Percentiles rank a stretch among this genome's conserved stretches.
Evolutionary conservation across 2,888 invertebrate species (phyloP).

Genomic region (Craniophora ligustri): DNA sequence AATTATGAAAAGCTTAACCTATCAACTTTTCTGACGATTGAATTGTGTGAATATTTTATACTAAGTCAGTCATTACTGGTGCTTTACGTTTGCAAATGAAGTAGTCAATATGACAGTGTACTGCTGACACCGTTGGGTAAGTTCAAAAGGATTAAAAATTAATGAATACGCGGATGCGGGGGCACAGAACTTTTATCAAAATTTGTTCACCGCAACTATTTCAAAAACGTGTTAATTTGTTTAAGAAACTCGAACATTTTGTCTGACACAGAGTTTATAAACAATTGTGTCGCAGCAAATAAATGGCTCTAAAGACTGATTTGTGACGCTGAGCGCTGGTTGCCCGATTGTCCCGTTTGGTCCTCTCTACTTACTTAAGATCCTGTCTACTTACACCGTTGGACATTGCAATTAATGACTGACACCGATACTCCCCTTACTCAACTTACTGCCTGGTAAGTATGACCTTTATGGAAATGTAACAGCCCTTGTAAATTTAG

Average conservation of each 20-base stretch:
- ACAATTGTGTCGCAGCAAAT: too few relatives aligned
- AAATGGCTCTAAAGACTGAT: too few relatives aligned
- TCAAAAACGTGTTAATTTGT: too few relatives aligned
- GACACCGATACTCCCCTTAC: not conserved
- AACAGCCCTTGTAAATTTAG: not conserved
- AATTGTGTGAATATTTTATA: slow-evolving; percentile 8
- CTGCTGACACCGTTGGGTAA: slow-evolving; percentile 13
- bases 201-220: too few relatives aligned
- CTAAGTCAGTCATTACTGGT: too few relatives aligned
- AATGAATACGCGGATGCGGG: too few relatives aligned
- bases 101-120: not conserved
- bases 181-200: too few relatives aligned
- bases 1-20: slow-evolving; percentile 35
- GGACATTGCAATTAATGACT: not conserved
- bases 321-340: too few relatives aligned
- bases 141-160: not conserved
- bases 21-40: slow-evolving; percentile 6
- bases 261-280: too few relatives aligned
- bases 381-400: not conserved
- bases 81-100: slow-evolving; percentile 5
- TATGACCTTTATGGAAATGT: not conserved
- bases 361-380: not conserved
- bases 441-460: not conserved
- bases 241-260: too few relatives aligned
- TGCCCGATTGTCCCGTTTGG: not conserved